phyloP scores from a whole-genome alignment of 2,797 vertebrate species.

The Sebastes aleutianus region DNA sequence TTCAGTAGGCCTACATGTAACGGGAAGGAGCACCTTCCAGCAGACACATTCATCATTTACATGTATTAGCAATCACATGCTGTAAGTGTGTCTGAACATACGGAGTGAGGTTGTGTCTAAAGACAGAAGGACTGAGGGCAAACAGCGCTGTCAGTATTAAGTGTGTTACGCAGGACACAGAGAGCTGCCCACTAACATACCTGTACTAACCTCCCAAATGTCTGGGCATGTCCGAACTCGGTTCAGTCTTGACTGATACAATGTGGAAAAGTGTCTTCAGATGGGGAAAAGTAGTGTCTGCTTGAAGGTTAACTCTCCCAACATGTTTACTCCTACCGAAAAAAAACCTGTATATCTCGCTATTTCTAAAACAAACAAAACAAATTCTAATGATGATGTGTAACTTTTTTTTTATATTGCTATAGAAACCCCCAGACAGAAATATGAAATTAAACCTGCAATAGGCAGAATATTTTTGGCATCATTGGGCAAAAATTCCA shows the following conservation, averaged over 20 bases:
- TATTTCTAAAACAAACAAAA: neutral
- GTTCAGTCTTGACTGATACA: neutral
- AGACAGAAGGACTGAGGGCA: neutral
- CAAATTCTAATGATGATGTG: neutral
- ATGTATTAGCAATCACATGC: neutral
- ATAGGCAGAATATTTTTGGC: too few relatives aligned
- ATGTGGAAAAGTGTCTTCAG: neutral
- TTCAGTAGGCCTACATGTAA: neutral
- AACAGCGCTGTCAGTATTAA: neutral
- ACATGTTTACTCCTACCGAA: neutral
- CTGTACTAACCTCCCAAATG: slow-evolving; percentile 15
- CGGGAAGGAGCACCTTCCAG: neutral
- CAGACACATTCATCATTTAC: neutral
- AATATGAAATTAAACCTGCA: neutral
- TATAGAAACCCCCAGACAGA: neutral
- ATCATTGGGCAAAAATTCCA: too few relatives aligned
- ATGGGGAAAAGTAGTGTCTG: neutral
- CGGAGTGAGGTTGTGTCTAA: neutral
- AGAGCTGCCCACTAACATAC: slow-evolving; percentile 39
- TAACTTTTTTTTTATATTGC: neutral
- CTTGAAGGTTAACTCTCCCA: neutral
- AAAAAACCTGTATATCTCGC: too few relatives aligned
- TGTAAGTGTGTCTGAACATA: neutral
- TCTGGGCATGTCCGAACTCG: slow-evolving; percentile 41
- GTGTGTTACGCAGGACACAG: neutral